Base-by-base conservation (phyloP, 2,888 invertebrate genomes). In the Hypselothyrea guttata region DNA sequence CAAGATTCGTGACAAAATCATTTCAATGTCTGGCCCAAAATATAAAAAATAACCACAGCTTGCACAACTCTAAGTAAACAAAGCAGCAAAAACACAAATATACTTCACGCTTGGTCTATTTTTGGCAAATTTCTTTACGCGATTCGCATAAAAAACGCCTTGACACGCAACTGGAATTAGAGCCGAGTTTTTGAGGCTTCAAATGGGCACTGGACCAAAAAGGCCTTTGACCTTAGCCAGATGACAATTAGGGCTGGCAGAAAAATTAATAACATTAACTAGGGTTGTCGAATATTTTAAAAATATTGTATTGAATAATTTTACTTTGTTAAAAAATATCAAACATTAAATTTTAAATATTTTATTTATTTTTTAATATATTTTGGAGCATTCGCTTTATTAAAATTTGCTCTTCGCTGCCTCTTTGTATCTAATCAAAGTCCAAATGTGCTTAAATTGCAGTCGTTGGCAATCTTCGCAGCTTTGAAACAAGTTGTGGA, bases 381-480 rank as follows among this genome's bases (percentile, higher is more conserved):
- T n/a, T n/a, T n/a, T n/a, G n/a, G n/a, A n/a, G n/a, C n/a, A n/a
- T n/a, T n/a, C n/a, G n/a, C n/a, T n/a, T n/a, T n/a, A n/a, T n/a
- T n/a, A n/a, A n/a, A n/a, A n/a, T n/a, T n/a, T n/a, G n/a, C 22
- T 22, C 22, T 22, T 5, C 22, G 22, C 22, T 22, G 5, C 22
- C 22, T 30, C 45, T 44, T 46, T 47, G 46, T 57, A 56, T 70
- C 58, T 63, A 63, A 72, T 72, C 59, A 75, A 67, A 75, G 66
- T 70, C 70, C 57, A 72, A 70, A 53, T 62, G 61, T 41, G 65
- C 52, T 61, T 38, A 72, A 67, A 70, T 62, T 71, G 54, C 62
- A 37, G 35, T 28, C 40, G 49, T 35, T 18, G 30, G 5, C 4
- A 4, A 5, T 33, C 33, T 11, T 1, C 33, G 12, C 15, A 7